These are phyloP conservation scores for Montipora capricornis DNA, from an alignment of 64 coral and sea anemone species.

Conservation along the genomic window DNA sequence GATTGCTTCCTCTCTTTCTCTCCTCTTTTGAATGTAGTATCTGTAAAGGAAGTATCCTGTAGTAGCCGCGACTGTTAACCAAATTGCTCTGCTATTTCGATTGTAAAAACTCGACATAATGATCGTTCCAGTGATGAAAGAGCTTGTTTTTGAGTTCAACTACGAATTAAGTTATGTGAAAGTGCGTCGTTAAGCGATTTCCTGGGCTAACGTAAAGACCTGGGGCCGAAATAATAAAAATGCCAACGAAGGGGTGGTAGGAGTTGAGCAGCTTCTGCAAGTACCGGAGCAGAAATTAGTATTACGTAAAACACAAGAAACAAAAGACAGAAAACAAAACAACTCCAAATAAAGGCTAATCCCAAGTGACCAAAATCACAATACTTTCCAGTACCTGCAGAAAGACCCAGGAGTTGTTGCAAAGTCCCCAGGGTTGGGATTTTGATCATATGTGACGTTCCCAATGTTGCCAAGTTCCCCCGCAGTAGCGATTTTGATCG, in stretches of 20 bases:
- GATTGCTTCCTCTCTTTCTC: slow-evolving; percentile 10
- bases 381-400: too few relatives aligned
- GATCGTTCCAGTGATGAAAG: background rate
- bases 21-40: slow-evolving; percentile 6
- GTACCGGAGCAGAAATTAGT: too few relatives aligned
- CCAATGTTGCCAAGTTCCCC: too few relatives aligned
- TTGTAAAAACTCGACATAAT: slow-evolving; percentile 12
- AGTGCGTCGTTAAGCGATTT: background rate
- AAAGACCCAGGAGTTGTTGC: background rate
- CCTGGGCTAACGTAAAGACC: background rate
- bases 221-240: background rate
- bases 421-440: background rate
- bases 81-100: background rate
- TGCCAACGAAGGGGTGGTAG: background rate
- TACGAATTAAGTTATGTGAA: too few relatives aligned
- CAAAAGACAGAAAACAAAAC: too few relatives aligned
- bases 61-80: background rate
- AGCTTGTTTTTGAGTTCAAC: background rate
- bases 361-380: too few relatives aligned
- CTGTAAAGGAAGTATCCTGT: slow-evolving; percentile 39
- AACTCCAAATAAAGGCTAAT: too few relatives aligned
- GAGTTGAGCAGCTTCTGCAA: background rate
- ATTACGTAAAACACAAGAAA: too few relatives aligned
- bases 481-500: too few relatives aligned
- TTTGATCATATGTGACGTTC: too few relatives aligned